Evolutionary conservation across 2,113 vertebrate species (phyloP).

Genomic region (Zapornia atra): DNA sequence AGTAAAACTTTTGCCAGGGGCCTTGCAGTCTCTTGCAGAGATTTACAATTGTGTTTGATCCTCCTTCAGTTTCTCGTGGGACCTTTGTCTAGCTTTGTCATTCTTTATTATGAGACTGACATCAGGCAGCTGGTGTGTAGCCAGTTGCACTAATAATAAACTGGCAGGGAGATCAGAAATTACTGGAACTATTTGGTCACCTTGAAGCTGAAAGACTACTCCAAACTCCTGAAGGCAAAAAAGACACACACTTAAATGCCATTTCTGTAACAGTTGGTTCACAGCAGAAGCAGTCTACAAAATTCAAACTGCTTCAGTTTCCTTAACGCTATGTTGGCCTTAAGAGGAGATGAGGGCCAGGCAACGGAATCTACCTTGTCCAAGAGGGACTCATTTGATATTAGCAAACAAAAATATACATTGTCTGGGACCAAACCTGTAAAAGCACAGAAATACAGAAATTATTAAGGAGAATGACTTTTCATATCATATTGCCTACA

Average conservation of each 20-base stretch:
- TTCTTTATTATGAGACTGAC: constrained; percentile 54
- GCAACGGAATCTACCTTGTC: background rate
- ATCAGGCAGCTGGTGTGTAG: constrained; percentile 65
- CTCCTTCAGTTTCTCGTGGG: background rate
- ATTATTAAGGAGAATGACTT: background rate
- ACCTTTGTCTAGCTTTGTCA: constrained; percentile 34
- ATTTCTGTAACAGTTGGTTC: background rate
- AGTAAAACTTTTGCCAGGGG: background rate
- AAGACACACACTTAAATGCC: background rate
- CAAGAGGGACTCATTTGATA: background rate
- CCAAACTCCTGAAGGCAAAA: constrained; percentile 46
- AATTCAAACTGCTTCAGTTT: background rate
- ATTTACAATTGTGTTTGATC: constrained; percentile 17
- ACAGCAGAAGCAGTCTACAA: background rate
- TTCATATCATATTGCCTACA: background rate
- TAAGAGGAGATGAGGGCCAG: background rate
- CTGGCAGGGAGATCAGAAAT: constrained; percentile 65
- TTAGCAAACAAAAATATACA: background rate
- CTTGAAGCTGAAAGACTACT: constrained; percentile 26
- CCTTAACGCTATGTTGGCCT: background rate
- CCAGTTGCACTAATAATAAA: constrained; percentile 56
- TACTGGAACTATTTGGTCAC: constrained; percentile 68
- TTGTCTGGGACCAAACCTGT: background rate
- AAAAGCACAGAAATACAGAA: background rate
- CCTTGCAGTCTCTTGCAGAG: background rate